Evolutionary conservation across 1,140 invertebrate species (phyloP).

Genomic region (Batillaria attramentaria): DNA sequence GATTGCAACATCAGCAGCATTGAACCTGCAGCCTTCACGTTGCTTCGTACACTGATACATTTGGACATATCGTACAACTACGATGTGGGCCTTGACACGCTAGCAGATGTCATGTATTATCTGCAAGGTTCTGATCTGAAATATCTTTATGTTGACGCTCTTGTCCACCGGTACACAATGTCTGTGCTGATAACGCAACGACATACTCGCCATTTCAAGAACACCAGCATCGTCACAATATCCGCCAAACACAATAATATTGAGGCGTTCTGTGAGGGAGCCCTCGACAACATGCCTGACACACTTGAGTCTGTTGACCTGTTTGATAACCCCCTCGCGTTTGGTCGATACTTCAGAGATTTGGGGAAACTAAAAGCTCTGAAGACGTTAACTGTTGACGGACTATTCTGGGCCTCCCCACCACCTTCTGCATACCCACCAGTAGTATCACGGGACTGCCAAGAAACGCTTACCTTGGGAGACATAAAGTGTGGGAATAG

Average conservation of each 20-base stretch:
- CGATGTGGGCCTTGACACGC: constrained; percentile 19
- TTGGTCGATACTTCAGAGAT: constrained; percentile 9
- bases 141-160: constrained; percentile 6
- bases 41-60: constrained; percentile 8
- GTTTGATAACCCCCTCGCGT: not conserved
- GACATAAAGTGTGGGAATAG: too few species aligned
- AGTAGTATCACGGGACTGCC: not conserved
- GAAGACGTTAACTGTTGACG: not conserved
- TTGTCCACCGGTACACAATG: constrained; percentile 17
- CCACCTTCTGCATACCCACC: not conserved
- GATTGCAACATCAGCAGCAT: constrained; percentile 29
- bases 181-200: constrained; percentile 6
- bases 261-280: not conserved
- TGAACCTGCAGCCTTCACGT: constrained; percentile 13
- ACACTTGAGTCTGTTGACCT: not conserved
- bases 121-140: constrained; percentile 32
- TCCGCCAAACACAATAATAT: constrained; percentile 8
- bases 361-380: not conserved
- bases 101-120: constrained; percentile 27
- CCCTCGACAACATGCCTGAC: constrained; percentile 20
- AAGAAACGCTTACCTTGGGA: too few species aligned
- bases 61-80: constrained; percentile 37
- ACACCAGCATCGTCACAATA: constrained; percentile 29
- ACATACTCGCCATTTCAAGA: constrained; percentile 29
- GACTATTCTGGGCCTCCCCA: not conserved